Conservation (phyloP, 2,888 invertebrate species). For the Anagyrus pseudococci region DNA sequence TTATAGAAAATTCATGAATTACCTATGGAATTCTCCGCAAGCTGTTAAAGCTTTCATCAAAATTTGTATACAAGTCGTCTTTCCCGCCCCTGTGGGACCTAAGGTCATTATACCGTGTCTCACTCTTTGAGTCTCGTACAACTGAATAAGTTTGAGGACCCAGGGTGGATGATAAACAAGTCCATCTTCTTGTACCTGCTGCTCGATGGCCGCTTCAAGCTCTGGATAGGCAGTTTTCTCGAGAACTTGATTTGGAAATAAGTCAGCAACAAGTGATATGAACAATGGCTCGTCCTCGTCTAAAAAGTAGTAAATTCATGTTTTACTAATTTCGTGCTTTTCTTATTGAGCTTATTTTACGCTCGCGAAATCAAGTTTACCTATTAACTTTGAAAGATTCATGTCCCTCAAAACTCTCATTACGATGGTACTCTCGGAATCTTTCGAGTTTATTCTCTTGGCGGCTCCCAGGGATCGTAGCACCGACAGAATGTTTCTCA, state of each 20-base stretch:
- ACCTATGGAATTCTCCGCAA: slow-evolving; percentile 84
- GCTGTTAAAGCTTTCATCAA: slow-evolving; percentile 90
- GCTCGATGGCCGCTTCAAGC: slow-evolving; percentile 85
- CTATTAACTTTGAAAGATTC: slow-evolving; percentile 94
- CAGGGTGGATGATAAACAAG: slow-evolving; percentile 93
- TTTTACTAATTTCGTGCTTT: not conserved
- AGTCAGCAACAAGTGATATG: slow-evolving; percentile 92
- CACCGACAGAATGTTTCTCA: slow-evolving; percentile 94
- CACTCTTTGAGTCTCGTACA: slow-evolving; percentile 94
- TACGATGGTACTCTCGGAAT: slow-evolving; percentile 93
- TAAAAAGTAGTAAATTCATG: slow-evolving; percentile 45
- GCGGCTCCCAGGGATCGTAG: slow-evolving; percentile 90
- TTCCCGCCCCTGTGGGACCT: slow-evolving; percentile 94
- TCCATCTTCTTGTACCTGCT: slow-evolving; percentile 81
- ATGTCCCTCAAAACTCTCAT: slow-evolving; percentile 97
- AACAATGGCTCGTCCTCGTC: slow-evolving; percentile 98
- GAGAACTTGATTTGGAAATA: slow-evolving; percentile 92
- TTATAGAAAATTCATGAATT: slow-evolving; percentile 39
- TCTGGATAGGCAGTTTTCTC: slow-evolving; percentile 90
- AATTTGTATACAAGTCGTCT: slow-evolving; percentile 88
- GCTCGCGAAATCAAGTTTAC: slow-evolving; percentile 46
- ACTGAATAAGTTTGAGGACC: slow-evolving; percentile 92
- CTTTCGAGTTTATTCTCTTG: slow-evolving; percentile 89
- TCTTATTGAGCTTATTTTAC: slow-evolving; percentile 1
- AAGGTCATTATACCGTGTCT: slow-evolving; percentile 96